These are phyloP conservation scores for Diuraphis noxia DNA, from an alignment of 1,140 invertebrate species.

Conservation along the genomic window DNA sequence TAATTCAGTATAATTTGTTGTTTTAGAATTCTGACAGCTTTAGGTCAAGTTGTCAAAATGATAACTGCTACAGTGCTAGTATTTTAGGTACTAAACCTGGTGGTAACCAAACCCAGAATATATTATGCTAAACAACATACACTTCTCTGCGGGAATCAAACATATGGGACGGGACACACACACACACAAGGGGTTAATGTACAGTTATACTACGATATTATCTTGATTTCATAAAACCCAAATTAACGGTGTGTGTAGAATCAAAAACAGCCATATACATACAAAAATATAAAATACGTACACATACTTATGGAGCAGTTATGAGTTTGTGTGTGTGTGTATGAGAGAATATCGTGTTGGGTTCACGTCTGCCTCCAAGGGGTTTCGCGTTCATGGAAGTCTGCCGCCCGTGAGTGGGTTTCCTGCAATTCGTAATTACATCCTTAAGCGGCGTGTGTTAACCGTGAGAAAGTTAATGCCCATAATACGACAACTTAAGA, in stretches of 20 bases:
- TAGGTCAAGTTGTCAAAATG: not conserved
- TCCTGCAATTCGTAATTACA: constrained; percentile 46
- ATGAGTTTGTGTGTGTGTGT: not conserved
- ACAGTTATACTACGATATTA: constrained; percentile 33
- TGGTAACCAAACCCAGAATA: not conserved
- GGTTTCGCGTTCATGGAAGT: constrained; percentile 6
- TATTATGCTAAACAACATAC: not conserved
- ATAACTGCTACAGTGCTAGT: not conserved
- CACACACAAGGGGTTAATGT: constrained; percentile 6
- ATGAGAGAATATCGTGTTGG: not conserved
- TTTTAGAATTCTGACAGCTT: not conserved
- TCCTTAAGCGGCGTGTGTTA: not conserved
- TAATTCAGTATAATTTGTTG: not conserved
- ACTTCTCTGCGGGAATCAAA: not conserved
- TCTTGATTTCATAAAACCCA: not conserved
- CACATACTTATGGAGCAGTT: not conserved
- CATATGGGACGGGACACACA: not conserved
- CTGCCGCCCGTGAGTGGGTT: not conserved
- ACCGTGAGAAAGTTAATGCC: constrained; percentile 41
- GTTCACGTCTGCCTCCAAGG: constrained; percentile 36
- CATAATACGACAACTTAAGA: not conserved
- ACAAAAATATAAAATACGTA: not conserved
- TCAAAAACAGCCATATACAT: constrained; percentile 3
- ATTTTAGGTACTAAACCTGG: not conserved
- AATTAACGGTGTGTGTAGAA: constrained; percentile 41